Base-by-base conservation (phyloP, 1,140 invertebrate species). In the Drosophila mauritiana region DNA sequence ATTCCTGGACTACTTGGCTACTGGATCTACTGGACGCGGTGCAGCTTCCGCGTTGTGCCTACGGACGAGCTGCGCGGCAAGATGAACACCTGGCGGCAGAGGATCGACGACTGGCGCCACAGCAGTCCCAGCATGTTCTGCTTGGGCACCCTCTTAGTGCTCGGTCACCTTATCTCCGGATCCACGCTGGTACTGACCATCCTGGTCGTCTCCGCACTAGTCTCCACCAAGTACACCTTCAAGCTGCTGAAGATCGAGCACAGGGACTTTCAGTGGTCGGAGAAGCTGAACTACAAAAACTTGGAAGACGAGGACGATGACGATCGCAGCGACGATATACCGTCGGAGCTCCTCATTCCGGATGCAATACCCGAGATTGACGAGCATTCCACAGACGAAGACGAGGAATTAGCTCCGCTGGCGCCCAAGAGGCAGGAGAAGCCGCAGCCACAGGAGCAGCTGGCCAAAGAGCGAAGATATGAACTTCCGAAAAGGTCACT, bases 301-400 rank as follows among this genome's bases (percentile, higher is more conserved):
- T 36, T 52, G 36, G 91, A 91, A 27, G 59, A 74, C 17, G 79
- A 75, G 34, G 78, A 88, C 5, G 90, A 91, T n/a, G 91, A 91
- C 25, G 91, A 91, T 15, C 61, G 80, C 54, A 91, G 90, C 59
- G 91, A 92, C 64, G 91, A 92, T 34, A 86, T 92, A 63, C 91
- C 91, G 46, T 88, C 90, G 1, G 91, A 92, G 40, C 63, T 92
- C 39, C 64, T 92, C 11, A 92, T 92, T 72, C 90, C 84, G 17
- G 91, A 92, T 58, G 69, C 73, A 1, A 91, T 92, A 79, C 91
- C 91, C 13, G 91, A 92, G 64, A 91, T 92, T 13, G 88, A 92
- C 77, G 91, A 92, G 56, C 77, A 91, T 49, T 92, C 91, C 8
- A 86, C 91, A 13, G 91, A 92, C 39, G 90, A 90, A 52, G 91